Evolutionary conservation across 2,113 vertebrate species (phyloP), one percentile per base, ranked within the genome.

Genomic region (Stictonetta naevosa): DNA sequence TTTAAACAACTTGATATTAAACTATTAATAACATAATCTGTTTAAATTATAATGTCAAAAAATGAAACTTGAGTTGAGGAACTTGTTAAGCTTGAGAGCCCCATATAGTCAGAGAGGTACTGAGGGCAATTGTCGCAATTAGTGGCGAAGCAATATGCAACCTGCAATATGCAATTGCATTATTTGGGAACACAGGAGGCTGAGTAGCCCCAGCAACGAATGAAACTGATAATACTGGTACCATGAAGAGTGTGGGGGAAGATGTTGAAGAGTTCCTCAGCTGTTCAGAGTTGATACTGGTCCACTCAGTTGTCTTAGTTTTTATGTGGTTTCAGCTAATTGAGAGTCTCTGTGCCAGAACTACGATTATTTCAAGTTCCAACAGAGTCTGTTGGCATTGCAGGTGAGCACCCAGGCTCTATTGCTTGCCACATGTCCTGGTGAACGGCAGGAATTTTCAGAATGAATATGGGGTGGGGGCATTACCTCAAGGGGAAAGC

Each of bases 41-140:
- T 14, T 53, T 73, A 26, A 17, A 48, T 72, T 59, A 34, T 21
- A 36, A 19, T 11, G 13, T 79, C 26, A 86, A 82, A 88, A 81
- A 50, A 17, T 48, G 13, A 40, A 77, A 3, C 12, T 10, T 8
- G 16, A 36, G 18, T 50, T 23, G 40, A n/a, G 15, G 0, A 8
- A 13, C 19, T 60, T 60, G 34, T 68, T 56, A 42, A 52, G 52
- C 29, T 62, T 88, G 48, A 73, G 23, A 62, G 36, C n/a, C 13
- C 0, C 3, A 4, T 44, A 0, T 56, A 6, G n/a, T 74, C 40
- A 58, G 67, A 78, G 34, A 6, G 22, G 4, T 62, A 8, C 15
- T 60, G 56, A 59, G 17, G 5, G 7, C 1, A 0, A 6, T 13
- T 29, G 77, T 5, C 55, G 36, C 16, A 50, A 25, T 88, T 31